phyloP scores from a whole-genome alignment of 2,797 vertebrate species.

The Dromococcyx pavoninus region DNA sequence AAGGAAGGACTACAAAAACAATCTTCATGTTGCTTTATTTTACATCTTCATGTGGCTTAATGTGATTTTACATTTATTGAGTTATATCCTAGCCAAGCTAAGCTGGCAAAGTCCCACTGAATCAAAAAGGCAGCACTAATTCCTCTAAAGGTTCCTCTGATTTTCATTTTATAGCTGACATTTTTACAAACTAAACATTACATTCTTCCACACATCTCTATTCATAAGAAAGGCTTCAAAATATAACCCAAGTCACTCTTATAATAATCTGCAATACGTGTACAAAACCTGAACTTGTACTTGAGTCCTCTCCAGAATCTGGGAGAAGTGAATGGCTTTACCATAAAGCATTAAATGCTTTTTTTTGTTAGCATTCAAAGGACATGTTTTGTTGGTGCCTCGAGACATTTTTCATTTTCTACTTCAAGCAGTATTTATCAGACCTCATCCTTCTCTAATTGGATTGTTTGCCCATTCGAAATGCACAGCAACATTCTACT shows the following conservation, averaged over 20 bases:
- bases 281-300: background rate
- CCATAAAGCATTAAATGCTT: background rate
- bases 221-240: background rate
- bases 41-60: background rate
- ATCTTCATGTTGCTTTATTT: background rate
- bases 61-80: background rate
- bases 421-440: slow-evolving; percentile 7
- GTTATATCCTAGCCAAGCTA: background rate
- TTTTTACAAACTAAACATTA: background rate
- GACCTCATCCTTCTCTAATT: background rate
- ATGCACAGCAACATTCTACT: slow-evolving; percentile 15
- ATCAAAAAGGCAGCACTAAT: background rate
- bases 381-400: background rate
- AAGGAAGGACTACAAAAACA: background rate
- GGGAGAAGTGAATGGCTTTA: background rate
- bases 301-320: background rate
- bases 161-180: background rate
- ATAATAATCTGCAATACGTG: background rate
- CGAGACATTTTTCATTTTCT: background rate
- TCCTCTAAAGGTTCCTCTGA: background rate
- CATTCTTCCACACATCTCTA: background rate
- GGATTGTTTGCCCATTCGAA: background rate
- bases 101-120: background rate
- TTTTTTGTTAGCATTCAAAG: background rate
- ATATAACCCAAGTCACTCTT: background rate